Evolutionary conservation across 1,140 invertebrate species (phyloP).

Genomic region (Lineus longissimus): DNA sequence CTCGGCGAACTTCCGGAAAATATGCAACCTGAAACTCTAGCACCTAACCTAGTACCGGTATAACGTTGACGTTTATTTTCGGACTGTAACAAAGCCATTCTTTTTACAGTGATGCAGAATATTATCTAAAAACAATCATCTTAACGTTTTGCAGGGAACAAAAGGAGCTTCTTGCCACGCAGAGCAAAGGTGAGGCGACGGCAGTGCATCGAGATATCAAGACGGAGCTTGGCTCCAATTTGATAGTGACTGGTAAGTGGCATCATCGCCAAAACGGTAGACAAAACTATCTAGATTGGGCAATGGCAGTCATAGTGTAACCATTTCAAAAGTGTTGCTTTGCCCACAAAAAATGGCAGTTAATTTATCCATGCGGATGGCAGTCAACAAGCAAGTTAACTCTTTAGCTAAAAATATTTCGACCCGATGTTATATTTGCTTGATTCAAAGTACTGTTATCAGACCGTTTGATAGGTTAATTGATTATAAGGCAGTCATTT

Average conservation of each 20-base stretch:
- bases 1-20: neutral
- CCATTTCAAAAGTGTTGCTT: neutral
- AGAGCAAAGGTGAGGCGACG: conserved; percentile 21
- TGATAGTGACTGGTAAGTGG: conserved; percentile 31
- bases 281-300: neutral
- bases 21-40: neutral
- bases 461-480: no score
- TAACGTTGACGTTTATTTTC: no score
- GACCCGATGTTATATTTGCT: no score
- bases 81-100: no score
- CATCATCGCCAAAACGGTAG: neutral
- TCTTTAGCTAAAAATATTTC: neutral
- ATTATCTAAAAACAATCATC: no score
- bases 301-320: neutral
- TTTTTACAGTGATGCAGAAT: no score
- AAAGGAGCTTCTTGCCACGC: conserved; percentile 19
- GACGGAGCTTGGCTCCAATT: conserved; percentile 23
- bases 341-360: neutral
- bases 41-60: no score
- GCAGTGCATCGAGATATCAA: neutral
- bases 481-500: no score
- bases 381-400: neutral
- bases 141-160: conserved; percentile 16
- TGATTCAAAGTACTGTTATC: no score
- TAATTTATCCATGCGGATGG: neutral